Conservation (phyloP, 1,140 invertebrate species). For the Drosophila sucinea region DNA sequence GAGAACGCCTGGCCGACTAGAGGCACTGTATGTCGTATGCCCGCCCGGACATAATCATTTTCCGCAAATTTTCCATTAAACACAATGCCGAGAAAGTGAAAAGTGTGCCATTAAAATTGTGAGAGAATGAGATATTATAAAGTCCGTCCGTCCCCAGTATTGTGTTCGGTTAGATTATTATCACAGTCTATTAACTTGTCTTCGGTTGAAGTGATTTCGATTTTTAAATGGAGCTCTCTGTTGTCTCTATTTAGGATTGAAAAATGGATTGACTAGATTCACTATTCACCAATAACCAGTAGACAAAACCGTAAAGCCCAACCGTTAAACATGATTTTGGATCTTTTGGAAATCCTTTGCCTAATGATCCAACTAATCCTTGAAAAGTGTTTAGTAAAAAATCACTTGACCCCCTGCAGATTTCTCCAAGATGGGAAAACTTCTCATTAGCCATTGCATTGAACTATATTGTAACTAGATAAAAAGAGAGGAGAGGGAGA, state of each 20-base stretch:
- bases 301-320: too few species aligned
- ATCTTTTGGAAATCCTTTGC: neutral
- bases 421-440: constrained; percentile 5
- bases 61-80: constrained; percentile 44
- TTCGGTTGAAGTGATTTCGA: neutral
- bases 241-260: neutral
- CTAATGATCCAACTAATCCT: neutral
- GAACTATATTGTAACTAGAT: neutral
- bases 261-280: too few species aligned
- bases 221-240: neutral
- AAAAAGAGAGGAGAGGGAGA: too few species aligned
- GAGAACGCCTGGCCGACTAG: constrained; percentile 26
- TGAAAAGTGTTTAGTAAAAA: neutral
- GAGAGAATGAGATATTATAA: constrained; percentile 8
- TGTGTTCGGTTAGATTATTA: constrained; percentile 42
- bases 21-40: neutral
- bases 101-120: constrained; percentile 57
- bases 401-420: constrained; percentile 19
- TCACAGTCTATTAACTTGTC: constrained; percentile 33
- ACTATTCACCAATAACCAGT: too few species aligned
- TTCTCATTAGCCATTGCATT: constrained; percentile 24
- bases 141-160: constrained; percentile 20
- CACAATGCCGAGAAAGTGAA: constrained; percentile 11
- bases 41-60: constrained; percentile 63
- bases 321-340: too few species aligned